phyloP scores from a whole-genome alignment of 2,797 vertebrate species.

The Manis pentadactyla region DNA sequence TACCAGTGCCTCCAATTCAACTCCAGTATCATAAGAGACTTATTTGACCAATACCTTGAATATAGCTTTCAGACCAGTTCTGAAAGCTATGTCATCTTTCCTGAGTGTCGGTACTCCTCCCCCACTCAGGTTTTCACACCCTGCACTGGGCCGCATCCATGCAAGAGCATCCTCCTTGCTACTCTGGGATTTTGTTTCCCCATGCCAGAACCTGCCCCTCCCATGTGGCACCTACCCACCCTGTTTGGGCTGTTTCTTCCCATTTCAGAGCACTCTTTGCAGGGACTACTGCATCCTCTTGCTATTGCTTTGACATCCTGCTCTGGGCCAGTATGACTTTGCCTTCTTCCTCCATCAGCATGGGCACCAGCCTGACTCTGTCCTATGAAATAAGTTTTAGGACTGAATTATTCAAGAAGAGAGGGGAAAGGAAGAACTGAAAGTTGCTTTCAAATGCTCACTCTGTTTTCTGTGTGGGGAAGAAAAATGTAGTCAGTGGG shows the following conservation, averaged over 20 bases:
- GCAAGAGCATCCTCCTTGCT: background rate
- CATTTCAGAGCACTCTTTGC: background rate
- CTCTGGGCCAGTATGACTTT: background rate
- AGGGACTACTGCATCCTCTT: background rate
- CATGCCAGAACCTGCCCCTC: fast-evolving
- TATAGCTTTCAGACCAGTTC: too few relatives aligned
- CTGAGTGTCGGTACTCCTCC: background rate
- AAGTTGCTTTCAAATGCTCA: background rate
- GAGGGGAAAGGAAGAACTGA: background rate
- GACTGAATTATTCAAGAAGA: background rate
- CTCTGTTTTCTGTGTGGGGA: background rate
- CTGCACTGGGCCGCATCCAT: background rate
- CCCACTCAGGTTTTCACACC: background rate
- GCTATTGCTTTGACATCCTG: background rate
- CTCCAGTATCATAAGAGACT: background rate
- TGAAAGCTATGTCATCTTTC: background rate
- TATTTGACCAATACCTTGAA: background rate
- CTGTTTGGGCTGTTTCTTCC: background rate
- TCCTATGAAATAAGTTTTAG: background rate
- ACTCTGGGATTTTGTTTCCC: background rate
- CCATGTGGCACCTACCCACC: background rate
- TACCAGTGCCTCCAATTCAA: background rate
- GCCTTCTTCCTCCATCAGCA: background rate
- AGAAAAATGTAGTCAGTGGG: too few relatives aligned
- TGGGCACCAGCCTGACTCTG: background rate